These are phyloP conservation scores for Epirrhoe alternata DNA, from an alignment of 2,888 invertebrate genomes.

Conservation along the genomic window DNA sequence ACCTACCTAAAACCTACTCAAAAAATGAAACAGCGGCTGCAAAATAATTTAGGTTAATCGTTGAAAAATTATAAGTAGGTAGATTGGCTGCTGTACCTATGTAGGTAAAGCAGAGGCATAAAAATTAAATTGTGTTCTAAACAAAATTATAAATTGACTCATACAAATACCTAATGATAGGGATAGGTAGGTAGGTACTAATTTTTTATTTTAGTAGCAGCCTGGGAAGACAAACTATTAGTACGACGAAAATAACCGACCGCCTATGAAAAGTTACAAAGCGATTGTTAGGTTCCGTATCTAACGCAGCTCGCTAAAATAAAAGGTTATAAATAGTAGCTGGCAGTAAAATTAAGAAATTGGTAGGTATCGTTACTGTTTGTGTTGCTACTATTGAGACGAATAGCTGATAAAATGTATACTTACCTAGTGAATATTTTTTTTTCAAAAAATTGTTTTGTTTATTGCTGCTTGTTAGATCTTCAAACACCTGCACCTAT, in stretches of 20 bases:
- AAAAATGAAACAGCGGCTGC: no score
- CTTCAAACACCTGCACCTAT: no score
- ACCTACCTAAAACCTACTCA: no score
- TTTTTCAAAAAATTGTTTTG: no score
- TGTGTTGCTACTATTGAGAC: conserved; percentile 27
- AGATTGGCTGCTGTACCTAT: no score
- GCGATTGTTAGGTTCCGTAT: conserved; percentile 59
- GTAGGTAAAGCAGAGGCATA: no score
- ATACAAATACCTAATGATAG: neutral
- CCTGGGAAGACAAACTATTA: conserved; percentile 24
- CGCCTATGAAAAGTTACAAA: conserved; percentile 57
- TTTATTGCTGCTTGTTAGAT: no score
- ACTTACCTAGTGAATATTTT: no score
- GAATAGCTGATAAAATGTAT: conserved; percentile 10
- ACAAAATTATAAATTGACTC: neutral
- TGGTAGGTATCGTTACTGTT: conserved; percentile 40
- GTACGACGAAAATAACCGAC: conserved; percentile 48
- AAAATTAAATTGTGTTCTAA: no score
- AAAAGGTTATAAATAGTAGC: conserved; percentile 71
- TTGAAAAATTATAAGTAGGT: no score
- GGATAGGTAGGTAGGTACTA: no score
- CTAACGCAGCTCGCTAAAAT: conserved; percentile 57
- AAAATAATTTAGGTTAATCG: no score
- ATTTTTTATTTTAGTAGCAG: conserved; percentile 18
- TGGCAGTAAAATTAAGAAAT: conserved; percentile 68